These are phyloP conservation scores for Cotesia congregata DNA, from an alignment of 2,888 invertebrate genomes.

Conservation along the genomic window DNA sequence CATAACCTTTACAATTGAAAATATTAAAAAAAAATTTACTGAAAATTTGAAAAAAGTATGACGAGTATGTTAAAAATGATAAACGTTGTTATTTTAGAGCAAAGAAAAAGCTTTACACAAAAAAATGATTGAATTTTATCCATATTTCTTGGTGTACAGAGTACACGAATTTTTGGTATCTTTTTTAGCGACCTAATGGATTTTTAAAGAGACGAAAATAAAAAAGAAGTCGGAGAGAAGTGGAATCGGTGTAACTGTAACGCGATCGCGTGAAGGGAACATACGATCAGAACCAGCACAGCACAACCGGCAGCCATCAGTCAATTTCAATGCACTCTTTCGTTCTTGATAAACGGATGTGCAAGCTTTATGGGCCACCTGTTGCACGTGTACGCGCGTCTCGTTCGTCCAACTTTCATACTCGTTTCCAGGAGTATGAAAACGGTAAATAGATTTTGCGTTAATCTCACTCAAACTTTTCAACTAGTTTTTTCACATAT, in stretches of 20 bases:
- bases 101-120: no score
- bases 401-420: constrained; percentile 64
- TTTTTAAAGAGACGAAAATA: no score
- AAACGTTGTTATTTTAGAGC: no score
- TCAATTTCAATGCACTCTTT: constrained; percentile 70
- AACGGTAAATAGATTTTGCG: constrained; percentile 37
- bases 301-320: constrained; percentile 66
- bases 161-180: no score
- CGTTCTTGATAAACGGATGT: constrained; percentile 71
- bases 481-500: background rate
- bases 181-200: no score
- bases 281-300: constrained; percentile 59
- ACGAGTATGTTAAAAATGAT: no score
- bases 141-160: no score
- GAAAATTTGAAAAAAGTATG: no score
- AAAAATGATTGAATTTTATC: no score
- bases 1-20: no score
- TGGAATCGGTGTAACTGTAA: background rate
- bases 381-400: constrained; percentile 65
- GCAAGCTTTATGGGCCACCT: constrained; percentile 70
- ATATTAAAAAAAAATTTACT: no score
- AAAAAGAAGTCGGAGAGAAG: background rate
- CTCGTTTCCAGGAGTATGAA: constrained; percentile 48
- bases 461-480: constrained; percentile 24
- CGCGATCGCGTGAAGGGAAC: constrained; percentile 45